A percentile compares a stretch with the other conserved stretches of the same genome.
Evolutionary conservation across 2,888 invertebrate species (phyloP).

Genomic region (Andrena dorsata): DNA sequence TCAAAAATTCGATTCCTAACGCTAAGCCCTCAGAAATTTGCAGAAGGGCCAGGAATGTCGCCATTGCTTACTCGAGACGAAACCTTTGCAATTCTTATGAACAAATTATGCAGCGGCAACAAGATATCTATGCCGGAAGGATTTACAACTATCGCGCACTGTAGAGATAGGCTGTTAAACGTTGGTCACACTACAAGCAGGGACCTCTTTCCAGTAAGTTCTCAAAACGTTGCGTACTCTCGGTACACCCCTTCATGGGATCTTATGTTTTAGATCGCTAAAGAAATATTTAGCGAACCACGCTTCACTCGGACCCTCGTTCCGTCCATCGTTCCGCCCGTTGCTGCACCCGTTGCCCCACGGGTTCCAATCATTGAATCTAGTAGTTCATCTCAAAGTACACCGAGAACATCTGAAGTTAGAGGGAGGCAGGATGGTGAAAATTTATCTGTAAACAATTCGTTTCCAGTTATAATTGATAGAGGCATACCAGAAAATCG

Average conservation of each 20-base stretch:
- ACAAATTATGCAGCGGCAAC: conserved; percentile 90
- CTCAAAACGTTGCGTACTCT: neutral
- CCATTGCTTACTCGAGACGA: conserved; percentile 91
- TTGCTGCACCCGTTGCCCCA: too few species aligned
- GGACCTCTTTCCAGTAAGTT: conserved; percentile 41
- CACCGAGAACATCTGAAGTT: conserved; percentile 31
- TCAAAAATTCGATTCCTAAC: conserved; percentile 93
- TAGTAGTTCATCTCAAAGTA: conserved; percentile 26
- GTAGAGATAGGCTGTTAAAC: conserved; percentile 59
- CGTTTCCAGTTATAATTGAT: conserved; percentile 42
- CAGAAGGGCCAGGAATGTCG: conserved; percentile 92
- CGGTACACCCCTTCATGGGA: neutral
- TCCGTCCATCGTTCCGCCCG: too few species aligned
- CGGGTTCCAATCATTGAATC: conserved; percentile 20
- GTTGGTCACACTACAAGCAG: neutral
- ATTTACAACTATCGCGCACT: conserved; percentile 86
- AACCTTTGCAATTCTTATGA: conserved; percentile 93
- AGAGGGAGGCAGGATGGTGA: conserved; percentile 45
- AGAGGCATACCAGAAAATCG: conserved; percentile 69
- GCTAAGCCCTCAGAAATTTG: conserved; percentile 92
- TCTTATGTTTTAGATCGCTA: conserved; percentile 30
- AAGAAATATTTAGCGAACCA: neutral
- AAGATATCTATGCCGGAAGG: conserved; percentile 91
- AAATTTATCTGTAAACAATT: conserved; percentile 40
- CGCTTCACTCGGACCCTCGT: too few species aligned